A percentile compares a stretch with the other conserved stretches of the same genome.
phyloP scores from a whole-genome alignment of 2,888 invertebrate genomes.

The Hipparchia sbordonii region DNA sequence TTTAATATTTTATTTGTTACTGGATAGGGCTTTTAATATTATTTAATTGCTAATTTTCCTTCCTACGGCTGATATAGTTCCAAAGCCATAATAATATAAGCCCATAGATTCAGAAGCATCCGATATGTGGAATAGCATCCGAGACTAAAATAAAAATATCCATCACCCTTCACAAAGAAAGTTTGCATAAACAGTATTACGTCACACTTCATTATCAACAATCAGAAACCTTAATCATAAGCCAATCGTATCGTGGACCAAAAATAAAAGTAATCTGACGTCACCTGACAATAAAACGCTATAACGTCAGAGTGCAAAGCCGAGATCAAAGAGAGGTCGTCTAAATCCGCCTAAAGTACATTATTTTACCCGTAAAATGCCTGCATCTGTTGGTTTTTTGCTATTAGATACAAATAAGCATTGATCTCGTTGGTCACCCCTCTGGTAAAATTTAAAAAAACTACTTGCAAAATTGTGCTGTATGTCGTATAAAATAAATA shows the following conservation, averaged over 20 bases:
- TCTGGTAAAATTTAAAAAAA: conserved; percentile 36
- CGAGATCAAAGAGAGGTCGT: conserved; percentile 75
- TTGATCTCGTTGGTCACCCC: conserved; percentile 69
- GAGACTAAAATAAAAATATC: background rate
- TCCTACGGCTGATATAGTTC: no score
- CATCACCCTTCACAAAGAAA: conserved; percentile 38
- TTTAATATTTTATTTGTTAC: no score
- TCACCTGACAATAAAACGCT: conserved; percentile 52
- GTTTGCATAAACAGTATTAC: conserved; percentile 53
- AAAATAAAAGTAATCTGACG: conserved; percentile 52
- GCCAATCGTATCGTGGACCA: conserved; percentile 54
- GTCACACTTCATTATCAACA: conserved; percentile 55
- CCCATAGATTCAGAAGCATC: no score
- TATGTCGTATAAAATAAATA: conserved; percentile 22
- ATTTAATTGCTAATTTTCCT: no score
- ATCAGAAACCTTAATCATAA: conserved; percentile 47
- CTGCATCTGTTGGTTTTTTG: conserved; percentile 81
- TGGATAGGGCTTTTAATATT: no score
- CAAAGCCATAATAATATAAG: no score
- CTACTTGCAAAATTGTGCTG: conserved; percentile 36
- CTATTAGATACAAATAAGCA: conserved; percentile 80
- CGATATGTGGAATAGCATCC: background rate
- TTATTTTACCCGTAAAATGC: conserved; percentile 82
- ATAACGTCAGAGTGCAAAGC: conserved; percentile 50
- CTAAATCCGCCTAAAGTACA: conserved; percentile 77